Conservation (phyloP, 2,888 invertebrate species). For the Plebejus anna region DNA sequence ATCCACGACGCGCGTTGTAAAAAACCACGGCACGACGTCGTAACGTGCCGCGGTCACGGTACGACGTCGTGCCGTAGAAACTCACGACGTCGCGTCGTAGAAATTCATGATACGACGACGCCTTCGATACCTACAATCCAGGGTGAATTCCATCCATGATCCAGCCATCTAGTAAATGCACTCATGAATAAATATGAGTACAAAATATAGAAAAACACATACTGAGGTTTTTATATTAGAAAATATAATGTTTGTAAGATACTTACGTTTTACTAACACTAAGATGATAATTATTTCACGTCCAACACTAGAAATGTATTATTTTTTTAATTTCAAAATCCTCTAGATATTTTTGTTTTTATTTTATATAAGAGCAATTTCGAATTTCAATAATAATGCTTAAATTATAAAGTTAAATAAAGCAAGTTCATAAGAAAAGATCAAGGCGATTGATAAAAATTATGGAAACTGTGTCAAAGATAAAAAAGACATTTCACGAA, state of each 20-base stretch:
- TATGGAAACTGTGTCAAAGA: neutral
- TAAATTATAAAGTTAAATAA: neutral
- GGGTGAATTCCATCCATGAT: no score
- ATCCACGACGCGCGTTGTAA: no score
- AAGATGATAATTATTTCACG: neutral
- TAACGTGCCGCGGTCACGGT: no score
- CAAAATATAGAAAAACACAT: neutral
- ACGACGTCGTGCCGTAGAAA: no score
- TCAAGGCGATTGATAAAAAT: constrained; percentile 19
- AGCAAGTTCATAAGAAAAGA: neutral
- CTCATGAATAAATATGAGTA: neutral
- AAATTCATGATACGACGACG: no score
- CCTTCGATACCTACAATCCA: no score
- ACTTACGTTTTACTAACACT: neutral
- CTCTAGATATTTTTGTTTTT: neutral
- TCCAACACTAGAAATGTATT: neutral
- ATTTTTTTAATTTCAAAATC: neutral
- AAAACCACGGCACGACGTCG: no score
- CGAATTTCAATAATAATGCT: neutral
- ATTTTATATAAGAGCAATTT: neutral
- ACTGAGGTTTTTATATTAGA: neutral
- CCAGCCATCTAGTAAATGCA: neutral
- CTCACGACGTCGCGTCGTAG: no score
- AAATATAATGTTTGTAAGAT: neutral
- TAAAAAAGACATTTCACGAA: neutral